Base-by-base conservation (phyloP, 2,113 vertebrate genomes). In the Stercorarius parasiticus region DNA sequence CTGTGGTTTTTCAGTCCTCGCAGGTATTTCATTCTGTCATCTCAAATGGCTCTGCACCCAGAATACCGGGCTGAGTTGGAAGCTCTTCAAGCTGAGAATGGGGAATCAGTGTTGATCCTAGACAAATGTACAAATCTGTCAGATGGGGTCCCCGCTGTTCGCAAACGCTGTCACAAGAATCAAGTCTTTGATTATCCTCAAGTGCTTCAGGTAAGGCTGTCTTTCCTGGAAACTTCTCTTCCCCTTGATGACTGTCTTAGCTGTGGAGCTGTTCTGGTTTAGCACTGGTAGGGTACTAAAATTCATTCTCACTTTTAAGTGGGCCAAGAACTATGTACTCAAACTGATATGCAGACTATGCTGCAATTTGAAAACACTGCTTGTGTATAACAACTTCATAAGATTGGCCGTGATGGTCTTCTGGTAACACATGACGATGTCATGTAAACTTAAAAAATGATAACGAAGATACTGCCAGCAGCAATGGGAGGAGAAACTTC, bases 61-160 rank as follows among this genome's bases (percentile, higher is more conserved):
- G 99, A 99, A 85, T 99, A 99, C 96, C 98, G 98, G 4, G 94
- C 98, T 17, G 99, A 99, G 29, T 69, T 99, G 77, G 99, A 99
- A 82, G 98, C 98, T 65, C 98, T 99, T 82, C 99, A 99, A 76
- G 98, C 99, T 91, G 99, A 99, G 93, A 99, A 99, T 4, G 98
- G 98, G 34, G 99, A 99, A 53, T 98, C 99, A 0, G 96, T 99
- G 78, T 95, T 99, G 38, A 98, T 99, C 42, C 96, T 99, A 14
- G 99, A 99, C 93, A 99, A 99, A 59, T 99, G 99, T 58, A 99
- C 98, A 79, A 99, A 99, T 86, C 99, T 99, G 29, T 99, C 99
- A 0, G 99, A 99, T 69, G 99, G 98, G 1, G 86, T 98, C 30
- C 98, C 98, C 17, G 97, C 98, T 2, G 88, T 97, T 50, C 97